These are phyloP conservation scores for Aelia acuminata DNA, from an alignment of 2,888 invertebrate genomes.

Conservation along the genomic window DNA sequence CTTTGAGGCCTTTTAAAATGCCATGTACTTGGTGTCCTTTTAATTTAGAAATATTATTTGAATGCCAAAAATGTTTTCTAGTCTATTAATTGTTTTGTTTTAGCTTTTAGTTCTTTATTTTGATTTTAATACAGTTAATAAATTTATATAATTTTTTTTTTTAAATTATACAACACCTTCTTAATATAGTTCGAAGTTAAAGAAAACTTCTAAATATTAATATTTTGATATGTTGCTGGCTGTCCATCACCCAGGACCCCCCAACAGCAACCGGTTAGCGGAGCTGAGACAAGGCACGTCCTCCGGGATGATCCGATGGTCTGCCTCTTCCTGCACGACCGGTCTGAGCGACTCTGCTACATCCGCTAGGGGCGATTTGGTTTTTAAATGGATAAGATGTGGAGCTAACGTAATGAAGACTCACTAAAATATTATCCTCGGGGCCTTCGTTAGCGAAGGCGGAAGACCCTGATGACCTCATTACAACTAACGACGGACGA, in stretches of 20 bases:
- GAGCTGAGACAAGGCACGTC: not conserved
- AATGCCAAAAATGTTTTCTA: no score
- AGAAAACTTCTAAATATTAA: not conserved
- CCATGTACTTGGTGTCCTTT: no score
- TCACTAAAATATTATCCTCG: conserved; percentile 22
- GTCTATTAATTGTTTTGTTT: no score
- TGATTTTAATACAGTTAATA: no score
- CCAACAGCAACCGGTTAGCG: not conserved
- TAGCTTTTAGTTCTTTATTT: no score
- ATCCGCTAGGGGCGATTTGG: not conserved
- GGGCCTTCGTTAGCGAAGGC: conserved; percentile 22
- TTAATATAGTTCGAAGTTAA: no score
- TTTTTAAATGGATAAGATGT: conserved; percentile 42
- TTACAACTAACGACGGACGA: conserved; percentile 40
- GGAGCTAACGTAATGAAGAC: conserved; percentile 23
- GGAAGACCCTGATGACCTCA: conserved; percentile 42
- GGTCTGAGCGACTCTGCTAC: conserved; percentile 28
- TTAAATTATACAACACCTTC: no score
- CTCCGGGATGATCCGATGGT: not conserved
- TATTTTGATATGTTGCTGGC: not conserved
- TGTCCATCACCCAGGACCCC: not conserved
- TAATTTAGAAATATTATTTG: no score
- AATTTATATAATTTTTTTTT: no score
- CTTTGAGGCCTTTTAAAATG: no score
- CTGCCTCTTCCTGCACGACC: not conserved